phyloP scores from a whole-genome alignment of 1,140 invertebrate species.

The Euwallacea fornicatus region DNA sequence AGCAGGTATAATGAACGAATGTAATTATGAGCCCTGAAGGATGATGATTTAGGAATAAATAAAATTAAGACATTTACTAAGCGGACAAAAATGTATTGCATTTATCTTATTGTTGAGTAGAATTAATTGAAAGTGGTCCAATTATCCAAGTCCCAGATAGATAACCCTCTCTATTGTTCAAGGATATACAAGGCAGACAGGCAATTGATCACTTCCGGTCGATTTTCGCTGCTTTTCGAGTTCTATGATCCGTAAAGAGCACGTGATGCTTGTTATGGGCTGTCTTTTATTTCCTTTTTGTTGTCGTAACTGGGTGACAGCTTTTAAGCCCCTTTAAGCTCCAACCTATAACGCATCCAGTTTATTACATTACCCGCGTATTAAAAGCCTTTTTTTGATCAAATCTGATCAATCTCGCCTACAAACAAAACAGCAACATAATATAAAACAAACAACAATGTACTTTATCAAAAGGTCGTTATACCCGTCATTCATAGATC shows the following conservation, averaged over 20 bases:
- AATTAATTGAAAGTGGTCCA: neutral
- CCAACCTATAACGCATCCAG: neutral
- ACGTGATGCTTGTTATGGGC: conserved; percentile 21
- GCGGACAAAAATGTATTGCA: neutral
- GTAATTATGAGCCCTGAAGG: neutral
- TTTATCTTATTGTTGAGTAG: neutral
- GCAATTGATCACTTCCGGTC: conserved; percentile 24
- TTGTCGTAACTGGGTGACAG: neutral
- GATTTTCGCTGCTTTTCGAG: conserved; percentile 13
- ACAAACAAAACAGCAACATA: no score
- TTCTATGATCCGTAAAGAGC: conserved; percentile 16
- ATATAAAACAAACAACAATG: conserved; percentile 1
- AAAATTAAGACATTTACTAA: neutral
- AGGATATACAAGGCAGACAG: conserved; percentile 11
- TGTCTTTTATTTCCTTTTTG: conserved; percentile 12
- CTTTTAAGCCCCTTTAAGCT: neutral
- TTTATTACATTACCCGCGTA: no score
- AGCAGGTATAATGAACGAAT: neutral
- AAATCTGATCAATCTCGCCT: no score
- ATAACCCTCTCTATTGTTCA: conserved; percentile 14
- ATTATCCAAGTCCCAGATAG: neutral
- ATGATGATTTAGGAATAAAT: neutral
- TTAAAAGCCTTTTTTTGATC: no score
- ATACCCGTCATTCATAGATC: conserved; percentile 10
- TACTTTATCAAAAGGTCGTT: conserved; percentile 11